Conservation (phyloP, 2,797 vertebrate species). For the Cheirogaleus major region DNA sequence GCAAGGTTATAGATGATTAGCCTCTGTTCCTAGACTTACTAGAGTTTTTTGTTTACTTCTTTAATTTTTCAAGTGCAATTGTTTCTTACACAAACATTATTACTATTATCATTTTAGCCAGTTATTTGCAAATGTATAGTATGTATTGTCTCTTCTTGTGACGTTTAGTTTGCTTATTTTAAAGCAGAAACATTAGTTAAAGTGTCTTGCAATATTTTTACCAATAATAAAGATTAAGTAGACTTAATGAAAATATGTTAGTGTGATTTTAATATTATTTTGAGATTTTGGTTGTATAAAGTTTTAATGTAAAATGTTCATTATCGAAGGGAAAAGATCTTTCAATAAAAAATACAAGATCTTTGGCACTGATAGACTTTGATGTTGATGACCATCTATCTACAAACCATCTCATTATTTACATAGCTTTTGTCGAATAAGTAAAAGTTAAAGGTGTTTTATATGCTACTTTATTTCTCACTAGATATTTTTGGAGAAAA, state of each 20-base stretch:
- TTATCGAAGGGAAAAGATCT: conserved; percentile 67
- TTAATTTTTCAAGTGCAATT: conserved; percentile 91
- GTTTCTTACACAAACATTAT: conserved; percentile 89
- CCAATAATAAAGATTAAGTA: conserved; percentile 85
- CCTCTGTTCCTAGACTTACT: conserved; percentile 85
- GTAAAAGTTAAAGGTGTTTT: not conserved
- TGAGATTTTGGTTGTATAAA: conserved; percentile 75
- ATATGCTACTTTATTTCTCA: conserved; percentile 56
- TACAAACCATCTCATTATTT: not conserved
- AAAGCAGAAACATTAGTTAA: conserved; percentile 78
- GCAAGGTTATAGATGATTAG: conserved; percentile 83
- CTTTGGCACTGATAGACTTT: conserved; percentile 39
- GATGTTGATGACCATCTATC: not conserved
- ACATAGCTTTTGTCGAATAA: not conserved
- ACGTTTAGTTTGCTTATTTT: conserved; percentile 78
- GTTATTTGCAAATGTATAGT: conserved; percentile 84
- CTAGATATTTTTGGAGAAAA: conserved; percentile 20
- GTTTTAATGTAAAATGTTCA: conserved; percentile 77
- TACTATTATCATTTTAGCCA: conserved; percentile 85
- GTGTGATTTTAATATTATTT: conserved; percentile 81
- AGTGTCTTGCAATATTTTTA: conserved; percentile 88
- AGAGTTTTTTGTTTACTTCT: conserved; percentile 89
- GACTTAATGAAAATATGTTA: conserved; percentile 71
- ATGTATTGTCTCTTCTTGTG: conserved; percentile 88
- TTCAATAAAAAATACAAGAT: conserved; percentile 76